phyloP scores from a whole-genome alignment of 23 tunicate species.

The Diplosoma virens region DNA sequence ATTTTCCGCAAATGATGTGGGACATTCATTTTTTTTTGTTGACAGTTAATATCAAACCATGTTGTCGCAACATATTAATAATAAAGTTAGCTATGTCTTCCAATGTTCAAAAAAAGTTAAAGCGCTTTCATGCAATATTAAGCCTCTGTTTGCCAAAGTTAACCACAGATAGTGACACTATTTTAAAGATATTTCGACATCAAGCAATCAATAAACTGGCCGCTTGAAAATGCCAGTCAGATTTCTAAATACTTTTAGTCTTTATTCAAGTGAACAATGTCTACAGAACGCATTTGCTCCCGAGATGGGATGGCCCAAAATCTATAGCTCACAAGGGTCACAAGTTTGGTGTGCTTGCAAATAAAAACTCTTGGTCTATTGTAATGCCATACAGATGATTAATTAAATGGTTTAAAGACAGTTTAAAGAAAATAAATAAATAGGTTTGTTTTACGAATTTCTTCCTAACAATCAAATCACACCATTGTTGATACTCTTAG shows the following conservation, averaged over 20 bases:
- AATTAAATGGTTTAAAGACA: background rate
- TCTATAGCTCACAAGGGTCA: background rate
- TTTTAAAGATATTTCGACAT: background rate
- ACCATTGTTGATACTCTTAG: too few species aligned
- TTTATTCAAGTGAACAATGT: conserved; percentile 12
- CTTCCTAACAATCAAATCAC: too few species aligned
- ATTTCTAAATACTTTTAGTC: conserved; percentile 18
- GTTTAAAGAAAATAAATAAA: too few species aligned
- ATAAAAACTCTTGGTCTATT: too few species aligned
- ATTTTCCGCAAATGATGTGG: conserved; percentile 2
- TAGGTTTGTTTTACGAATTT: too few species aligned
- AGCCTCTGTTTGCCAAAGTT: background rate
- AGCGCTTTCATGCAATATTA: background rate
- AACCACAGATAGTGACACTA: conserved; percentile 4
- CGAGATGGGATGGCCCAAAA: background rate
- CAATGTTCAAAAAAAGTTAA: background rate
- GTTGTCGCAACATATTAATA: conserved; percentile 1
- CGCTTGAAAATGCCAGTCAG: conserved; percentile 3
- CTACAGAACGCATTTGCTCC: background rate
- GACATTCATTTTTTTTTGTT: background rate
- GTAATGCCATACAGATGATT: background rate
- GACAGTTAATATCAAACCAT: conserved; percentile 28
- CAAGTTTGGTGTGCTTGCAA: conserved; percentile 5
- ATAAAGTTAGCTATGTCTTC: conserved; percentile 1
- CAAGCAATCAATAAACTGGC: background rate